Base-by-base conservation (phyloP, 2,113 vertebrate genomes). In the Bagarius yarrelli region DNA sequence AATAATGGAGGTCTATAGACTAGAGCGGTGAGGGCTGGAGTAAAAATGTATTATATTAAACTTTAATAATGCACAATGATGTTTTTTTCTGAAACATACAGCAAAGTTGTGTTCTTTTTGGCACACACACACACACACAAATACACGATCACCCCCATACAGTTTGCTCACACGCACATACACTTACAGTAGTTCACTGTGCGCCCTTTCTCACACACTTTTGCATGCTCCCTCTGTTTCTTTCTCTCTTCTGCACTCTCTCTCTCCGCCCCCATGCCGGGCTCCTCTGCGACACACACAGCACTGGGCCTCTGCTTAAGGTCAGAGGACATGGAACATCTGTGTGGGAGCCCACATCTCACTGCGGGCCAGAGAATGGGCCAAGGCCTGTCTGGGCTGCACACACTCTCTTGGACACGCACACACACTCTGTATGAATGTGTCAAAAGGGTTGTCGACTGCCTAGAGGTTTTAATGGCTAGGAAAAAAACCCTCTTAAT, bases 311-410 rank as follows among this genome's bases (percentile, higher is more conserved):
- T 70, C 80, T 71, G 84, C 55, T 76, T 77, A 34, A 78, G 85
- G 84, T 89, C 87, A 87, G 72, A 88, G 87, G 89, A 83, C 84
- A 81, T 44, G 63, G 85, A 88, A 89, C 88, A 89, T 88, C 88
- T 89, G 88, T 87, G 87, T 86, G 85, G 83, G 83, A 86, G 82
- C 67, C 56, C 75, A 71, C 74, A 73, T 82, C 81, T 78, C 70
- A 72, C 25, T 72, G 61, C 44, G 21, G 61, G 76, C 66, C 60
- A 84, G 80, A 84, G 81, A 81, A 60, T 57, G 60, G 84, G 81
- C 85, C 82, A 84, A 82, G 86, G 80, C 85, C 77, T 79, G 67
- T 69, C 81, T 84, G 78, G 83, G 66, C 78, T 77, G 70, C 78
- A 81, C 79, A 63, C 81, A 36, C 36, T 34, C 78, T 80, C 25